Conservation (phyloP, 2,888 invertebrate species). For the Nudaria mundana region DNA sequence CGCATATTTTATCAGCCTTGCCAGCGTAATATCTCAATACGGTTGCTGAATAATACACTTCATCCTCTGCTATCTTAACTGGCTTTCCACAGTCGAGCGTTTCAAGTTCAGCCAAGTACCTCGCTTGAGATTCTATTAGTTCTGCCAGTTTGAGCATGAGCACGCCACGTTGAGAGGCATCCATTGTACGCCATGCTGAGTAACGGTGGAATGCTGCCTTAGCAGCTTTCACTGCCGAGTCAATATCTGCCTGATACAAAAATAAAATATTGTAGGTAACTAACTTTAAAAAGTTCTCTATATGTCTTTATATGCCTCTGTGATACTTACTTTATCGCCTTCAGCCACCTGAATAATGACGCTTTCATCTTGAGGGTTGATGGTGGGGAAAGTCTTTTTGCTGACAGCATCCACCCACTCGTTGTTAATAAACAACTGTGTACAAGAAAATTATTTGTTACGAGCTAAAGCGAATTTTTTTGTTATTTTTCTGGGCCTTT, state of each 20-base stretch:
- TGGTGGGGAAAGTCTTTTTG: conserved; percentile 91
- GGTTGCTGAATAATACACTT: conserved; percentile 83
- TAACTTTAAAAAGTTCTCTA: no score
- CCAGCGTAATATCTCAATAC: conserved; percentile 93
- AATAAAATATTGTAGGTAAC: not conserved
- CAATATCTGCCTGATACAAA: conserved; percentile 85
- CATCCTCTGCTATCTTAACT: conserved; percentile 85
- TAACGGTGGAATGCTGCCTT: conserved; percentile 87
- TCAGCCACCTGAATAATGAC: conserved; percentile 90
- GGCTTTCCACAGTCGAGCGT: conserved; percentile 98
- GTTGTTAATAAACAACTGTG: conserved; percentile 90
- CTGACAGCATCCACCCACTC: conserved; percentile 90
- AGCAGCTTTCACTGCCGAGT: conserved; percentile 90
- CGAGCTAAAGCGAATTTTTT: no score
- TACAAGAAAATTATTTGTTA: no score
- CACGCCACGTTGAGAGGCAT: conserved; percentile 89
- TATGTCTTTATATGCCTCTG: not conserved
- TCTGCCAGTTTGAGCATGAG: conserved; percentile 88
- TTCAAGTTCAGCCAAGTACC: conserved; percentile 91
- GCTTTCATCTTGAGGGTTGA: conserved; percentile 91
- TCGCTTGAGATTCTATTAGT: conserved; percentile 87
- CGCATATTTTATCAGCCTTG: conserved; percentile 94
- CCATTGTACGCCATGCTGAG: conserved; percentile 89
- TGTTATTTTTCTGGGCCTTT: no score
- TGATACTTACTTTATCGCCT: conserved; percentile 86